phyloP scores from a whole-genome alignment of 2,797 vertebrate genomes.

The Tapirus indicus region DNA sequence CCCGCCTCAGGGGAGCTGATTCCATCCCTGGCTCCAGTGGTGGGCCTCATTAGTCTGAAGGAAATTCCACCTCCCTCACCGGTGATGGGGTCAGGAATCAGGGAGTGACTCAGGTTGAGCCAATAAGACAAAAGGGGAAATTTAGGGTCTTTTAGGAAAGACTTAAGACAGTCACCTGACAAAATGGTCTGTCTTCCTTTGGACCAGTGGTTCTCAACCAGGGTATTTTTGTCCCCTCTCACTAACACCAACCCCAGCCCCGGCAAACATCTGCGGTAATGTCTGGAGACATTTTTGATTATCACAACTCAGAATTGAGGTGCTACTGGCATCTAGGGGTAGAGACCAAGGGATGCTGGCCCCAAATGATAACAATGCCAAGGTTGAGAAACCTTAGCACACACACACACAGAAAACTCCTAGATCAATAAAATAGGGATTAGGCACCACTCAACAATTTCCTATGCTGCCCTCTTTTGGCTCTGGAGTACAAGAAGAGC shows the following conservation, averaged over 20 bases:
- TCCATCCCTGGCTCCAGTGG: not conserved
- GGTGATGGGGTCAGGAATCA: not conserved
- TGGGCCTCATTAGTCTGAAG: not conserved
- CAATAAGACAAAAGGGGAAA: slow-evolving; percentile 5
- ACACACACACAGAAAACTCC: not conserved
- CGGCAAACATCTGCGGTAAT: not conserved
- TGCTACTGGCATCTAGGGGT: not conserved
- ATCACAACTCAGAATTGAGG: not conserved
- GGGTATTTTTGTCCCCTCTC: not conserved
- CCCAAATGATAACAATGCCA: not conserved
- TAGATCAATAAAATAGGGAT: slow-evolving; percentile 12
- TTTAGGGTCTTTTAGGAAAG: not conserved
- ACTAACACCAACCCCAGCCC: not conserved
- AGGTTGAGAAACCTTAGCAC: not conserved
- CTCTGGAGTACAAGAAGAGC: slow-evolving; percentile 14
- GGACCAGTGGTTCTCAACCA: slow-evolving; percentile 6
- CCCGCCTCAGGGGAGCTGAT: not conserved
- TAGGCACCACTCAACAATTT: not conserved
- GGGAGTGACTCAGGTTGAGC: not conserved
- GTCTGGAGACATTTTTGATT: not conserved
- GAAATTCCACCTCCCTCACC: not conserved
- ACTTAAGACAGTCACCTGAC: not conserved
- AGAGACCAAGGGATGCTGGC: not conserved
- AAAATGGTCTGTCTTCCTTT: not conserved
- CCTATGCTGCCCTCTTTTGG: not conserved